These are phyloP conservation scores for Arizona elegans DNA, from an alignment of 2,113 vertebrate genomes.

Conservation along the genomic window DNA sequence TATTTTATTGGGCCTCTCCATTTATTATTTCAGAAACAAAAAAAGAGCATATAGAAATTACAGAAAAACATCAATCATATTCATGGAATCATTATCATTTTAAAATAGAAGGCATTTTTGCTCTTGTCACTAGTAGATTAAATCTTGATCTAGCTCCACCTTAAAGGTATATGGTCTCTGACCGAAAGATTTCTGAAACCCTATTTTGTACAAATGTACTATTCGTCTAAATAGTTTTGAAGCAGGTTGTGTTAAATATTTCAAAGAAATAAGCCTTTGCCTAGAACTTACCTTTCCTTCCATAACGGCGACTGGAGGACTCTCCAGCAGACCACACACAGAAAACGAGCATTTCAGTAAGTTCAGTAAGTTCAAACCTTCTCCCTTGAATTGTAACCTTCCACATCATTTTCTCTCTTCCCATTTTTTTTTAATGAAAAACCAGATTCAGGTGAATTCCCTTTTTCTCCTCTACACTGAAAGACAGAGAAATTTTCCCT, in stretches of 20 bases:
- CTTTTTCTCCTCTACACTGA: background rate
- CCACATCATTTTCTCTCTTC: background rate
- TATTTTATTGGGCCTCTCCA: background rate
- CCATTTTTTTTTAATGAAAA: background rate
- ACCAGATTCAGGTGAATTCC: background rate
- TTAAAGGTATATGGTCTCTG: background rate
- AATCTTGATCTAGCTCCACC: background rate
- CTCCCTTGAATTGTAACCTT: background rate
- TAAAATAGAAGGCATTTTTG: background rate
- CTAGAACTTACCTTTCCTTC: background rate
- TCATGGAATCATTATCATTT: background rate
- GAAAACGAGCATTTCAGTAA: background rate
- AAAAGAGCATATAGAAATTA: background rate
- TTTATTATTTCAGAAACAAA: background rate
- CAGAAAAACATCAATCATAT: background rate
- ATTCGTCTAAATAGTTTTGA: background rate
- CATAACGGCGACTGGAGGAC: too few species aligned
- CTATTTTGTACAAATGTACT: too few species aligned
- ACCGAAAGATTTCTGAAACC: background rate
- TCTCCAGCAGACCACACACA: background rate
- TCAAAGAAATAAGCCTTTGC: background rate
- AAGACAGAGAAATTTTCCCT: background rate
- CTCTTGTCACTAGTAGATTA: background rate
- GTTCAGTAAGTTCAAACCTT: too few species aligned
- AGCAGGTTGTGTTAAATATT: background rate